phyloP scores from a whole-genome alignment of 2,797 vertebrate genomes.

The Nannoperca obscura region DNA sequence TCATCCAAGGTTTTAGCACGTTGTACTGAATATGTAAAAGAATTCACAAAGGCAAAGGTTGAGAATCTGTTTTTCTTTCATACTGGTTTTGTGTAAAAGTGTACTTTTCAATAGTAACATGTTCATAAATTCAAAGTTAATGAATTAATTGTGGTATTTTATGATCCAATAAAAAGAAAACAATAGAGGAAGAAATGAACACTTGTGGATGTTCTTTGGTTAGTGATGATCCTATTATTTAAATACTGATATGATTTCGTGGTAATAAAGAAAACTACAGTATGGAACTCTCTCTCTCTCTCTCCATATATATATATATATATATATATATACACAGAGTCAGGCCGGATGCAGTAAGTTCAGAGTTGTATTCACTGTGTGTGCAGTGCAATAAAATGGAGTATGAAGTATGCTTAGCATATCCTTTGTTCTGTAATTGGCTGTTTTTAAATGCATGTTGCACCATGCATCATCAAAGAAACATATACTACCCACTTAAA shows the following conservation, averaged over 20 bases:
- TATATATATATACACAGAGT: neutral
- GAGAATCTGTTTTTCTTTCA: slow-evolving; percentile 7
- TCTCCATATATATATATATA: neutral
- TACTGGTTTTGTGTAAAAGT: slow-evolving; percentile 17
- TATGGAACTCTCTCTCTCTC: neutral
- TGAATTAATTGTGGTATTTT: neutral
- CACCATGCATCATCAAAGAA: slow-evolving; percentile 25
- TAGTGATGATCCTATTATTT: slow-evolving; percentile 2
- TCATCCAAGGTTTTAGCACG: slow-evolving; percentile 38
- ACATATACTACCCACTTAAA: slow-evolving; percentile 42
- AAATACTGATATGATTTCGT: neutral
- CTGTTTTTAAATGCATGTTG: slow-evolving; percentile 11
- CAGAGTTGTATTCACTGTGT: neutral
- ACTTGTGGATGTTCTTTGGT: neutral
- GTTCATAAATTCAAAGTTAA: slow-evolving; percentile 13
- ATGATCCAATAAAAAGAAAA: neutral
- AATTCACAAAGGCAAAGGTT: slow-evolving; percentile 7
- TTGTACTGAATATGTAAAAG: slow-evolving; percentile 29
- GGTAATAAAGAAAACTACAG: neutral
- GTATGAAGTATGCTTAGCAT: neutral
- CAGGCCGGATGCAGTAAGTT: neutral
- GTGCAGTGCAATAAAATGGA: slow-evolving; percentile 1
- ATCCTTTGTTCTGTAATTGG: slow-evolving; percentile 29
- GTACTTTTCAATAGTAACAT: neutral
- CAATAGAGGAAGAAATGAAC: neutral